Base-by-base conservation (phyloP, 2,888 invertebrate species). In the Hirtodrosophila histrioides region DNA sequence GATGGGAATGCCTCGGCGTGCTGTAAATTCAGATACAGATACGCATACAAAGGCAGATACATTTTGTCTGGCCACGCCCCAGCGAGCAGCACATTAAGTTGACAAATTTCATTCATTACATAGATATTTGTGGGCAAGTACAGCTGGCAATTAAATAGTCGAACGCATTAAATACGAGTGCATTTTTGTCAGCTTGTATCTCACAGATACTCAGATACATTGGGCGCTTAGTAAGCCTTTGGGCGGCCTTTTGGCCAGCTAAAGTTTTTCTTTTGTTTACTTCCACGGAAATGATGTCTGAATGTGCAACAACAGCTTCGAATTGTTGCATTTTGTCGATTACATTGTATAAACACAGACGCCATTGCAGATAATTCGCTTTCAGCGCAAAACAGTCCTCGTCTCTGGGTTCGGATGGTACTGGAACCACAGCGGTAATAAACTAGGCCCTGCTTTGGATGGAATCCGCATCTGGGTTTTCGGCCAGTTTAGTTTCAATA, bases 311-410 rank as follows among this genome's bases (percentile, higher is more conserved):
- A 81, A 73, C 87, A 82, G 88, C 81, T 81, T 66, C 54, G 37
- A 46, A 67, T 76, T 71, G 64, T 67, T 69, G 72, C 27, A 55
- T 67, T 54, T 81, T 62, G 72, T 45, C 58, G 88, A 81, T 86
- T 88, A 81, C 81, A 86, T 84, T 84, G 43, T 35, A 54, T 86
- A 88, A 82, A 82, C 81, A 82, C 81, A 82, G 81, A 88, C 87
- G 45, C 54, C 12, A 51, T 27, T 60, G 46, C 62, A 63, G 69
- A 69, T 86, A 75, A 65, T 65, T 62, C 36, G 39, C 36, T 29
- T 49, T 40, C 11, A 61, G 53, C 24, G 10, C n/a, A 78, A 84
- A 81, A 74, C 81, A 86, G 81, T 70, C 69, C 58, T 62, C 72
- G 57, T 45, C 56, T 53, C 60, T 68, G 68, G 57, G 23, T 53